Conservation (phyloP, 2,113 vertebrate species). For the Acanthochromis polyacanthus region DNA sequence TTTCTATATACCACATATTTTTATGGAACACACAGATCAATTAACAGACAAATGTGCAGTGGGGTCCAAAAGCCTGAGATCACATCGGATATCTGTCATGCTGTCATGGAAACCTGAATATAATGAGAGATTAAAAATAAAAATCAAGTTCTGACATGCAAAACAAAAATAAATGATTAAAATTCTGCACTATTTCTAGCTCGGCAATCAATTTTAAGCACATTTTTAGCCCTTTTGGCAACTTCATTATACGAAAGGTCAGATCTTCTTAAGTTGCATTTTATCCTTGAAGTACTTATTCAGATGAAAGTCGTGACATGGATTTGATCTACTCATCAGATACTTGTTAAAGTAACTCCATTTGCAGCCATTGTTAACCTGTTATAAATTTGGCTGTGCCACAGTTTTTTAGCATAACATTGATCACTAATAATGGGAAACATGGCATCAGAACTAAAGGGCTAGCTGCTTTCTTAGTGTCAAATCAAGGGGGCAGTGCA, state of each 20-base stretch:
- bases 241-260: background rate
- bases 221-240: background rate
- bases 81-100: background rate
- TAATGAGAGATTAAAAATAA: background rate
- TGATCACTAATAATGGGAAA: background rate
- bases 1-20: slow-evolving; percentile 9
- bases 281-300: background rate
- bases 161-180: no score
- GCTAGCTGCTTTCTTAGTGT: background rate
- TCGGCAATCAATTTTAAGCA: background rate
- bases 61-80: background rate
- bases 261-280: background rate
- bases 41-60: background rate
- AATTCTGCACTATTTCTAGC: background rate
- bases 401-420: background rate
- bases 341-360: background rate
- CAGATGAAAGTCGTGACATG: background rate
- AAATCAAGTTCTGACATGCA: background rate
- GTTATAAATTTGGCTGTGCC: background rate
- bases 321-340: background rate
- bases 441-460: background rate
- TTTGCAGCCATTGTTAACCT: background rate
- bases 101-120: background rate
- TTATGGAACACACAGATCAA: background rate
- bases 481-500: background rate